phyloP scores from a whole-genome alignment of 2,797 vertebrate species.

The Enteromius mattozi region DNA sequence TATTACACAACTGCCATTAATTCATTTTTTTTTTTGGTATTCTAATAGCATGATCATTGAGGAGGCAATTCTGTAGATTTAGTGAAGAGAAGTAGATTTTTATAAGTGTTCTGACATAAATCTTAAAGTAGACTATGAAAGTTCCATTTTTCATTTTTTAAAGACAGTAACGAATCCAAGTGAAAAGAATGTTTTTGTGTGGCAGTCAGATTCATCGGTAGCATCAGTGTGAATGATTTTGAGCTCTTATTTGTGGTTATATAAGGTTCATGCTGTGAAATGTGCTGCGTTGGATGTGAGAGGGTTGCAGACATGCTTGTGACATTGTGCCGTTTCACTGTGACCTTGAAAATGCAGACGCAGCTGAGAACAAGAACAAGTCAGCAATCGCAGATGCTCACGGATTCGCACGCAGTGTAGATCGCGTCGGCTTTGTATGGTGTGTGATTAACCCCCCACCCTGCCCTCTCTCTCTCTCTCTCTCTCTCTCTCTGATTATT shows the following conservation, averaged over 20 bases:
- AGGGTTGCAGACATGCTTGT: slow-evolving; percentile 35
- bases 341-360: slow-evolving; percentile 61
- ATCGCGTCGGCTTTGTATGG: neutral
- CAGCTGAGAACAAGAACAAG: slow-evolving; percentile 51
- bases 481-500: slow-evolving; percentile 25
- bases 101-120: neutral
- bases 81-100: neutral
- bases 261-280: slow-evolving; percentile 30
- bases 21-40: neutral
- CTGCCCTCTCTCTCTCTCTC: neutral
- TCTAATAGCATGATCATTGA: neutral
- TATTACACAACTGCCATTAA: neutral
- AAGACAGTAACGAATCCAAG: neutral
- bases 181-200: neutral
- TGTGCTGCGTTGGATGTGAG: slow-evolving; percentile 20
- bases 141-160: neutral
- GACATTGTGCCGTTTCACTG: slow-evolving; percentile 55
- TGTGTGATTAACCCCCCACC: slow-evolving; percentile 14
- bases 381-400: slow-evolving; percentile 41
- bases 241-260: slow-evolving; percentile 7
- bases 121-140: neutral
- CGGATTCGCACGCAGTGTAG: slow-evolving; percentile 1
- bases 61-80: neutral
- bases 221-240: neutral
- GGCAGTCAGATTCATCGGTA: neutral